Evolutionary conservation across 2,113 vertebrate species (phyloP), one percentile per base, ranked within the genome.

Genomic region (Paramisgurnus dabryanus): DNA sequence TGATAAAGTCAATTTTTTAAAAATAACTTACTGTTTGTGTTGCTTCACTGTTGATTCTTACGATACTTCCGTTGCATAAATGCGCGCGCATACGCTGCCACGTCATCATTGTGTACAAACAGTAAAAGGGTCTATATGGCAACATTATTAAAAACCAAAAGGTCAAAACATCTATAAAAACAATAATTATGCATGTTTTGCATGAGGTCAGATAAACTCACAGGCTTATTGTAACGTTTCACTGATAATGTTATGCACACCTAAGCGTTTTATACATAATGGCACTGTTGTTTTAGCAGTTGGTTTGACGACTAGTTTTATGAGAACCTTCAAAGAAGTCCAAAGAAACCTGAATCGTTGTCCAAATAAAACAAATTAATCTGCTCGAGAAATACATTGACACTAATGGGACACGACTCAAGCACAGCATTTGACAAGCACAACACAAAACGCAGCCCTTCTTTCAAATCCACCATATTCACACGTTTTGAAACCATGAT

Each of bases 281-380:
- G 34, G 10, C 49, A 12, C 68, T 40, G 53, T 60, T 53, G 49
- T 41, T 43, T 57, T 57, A 39, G 53, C 13, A 57, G 15, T 57
- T 15, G 9, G 50, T 57, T 77, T 40, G 9, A 40, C 60, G 8
- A 13, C 6, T 5, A n/a, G 55, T n/a, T 7, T 58, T 58, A 58
- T 58, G 55, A 58, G n/a, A 17, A 58, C 55, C 55, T 58, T 53
- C 50, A 53, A 53, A 53, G 50, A 53, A 5, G 53, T 67, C 53
- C 66, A 55, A 68, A 45, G 18, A 70, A 67, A 61, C 13, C 55
- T 63, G 55, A 4, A 75, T 12, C 22, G 43, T 60, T 64, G 63
- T 68, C 27, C 70, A 64, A 63, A 49, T 34, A 43, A 53, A 71
- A 40, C 45, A 66, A 71, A 84, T 85, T 50, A 82, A 84, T 81